These are phyloP conservation scores for Carcharodon carcharias DNA, from an alignment of 2,797 vertebrate genomes.

Conservation along the genomic window DNA sequence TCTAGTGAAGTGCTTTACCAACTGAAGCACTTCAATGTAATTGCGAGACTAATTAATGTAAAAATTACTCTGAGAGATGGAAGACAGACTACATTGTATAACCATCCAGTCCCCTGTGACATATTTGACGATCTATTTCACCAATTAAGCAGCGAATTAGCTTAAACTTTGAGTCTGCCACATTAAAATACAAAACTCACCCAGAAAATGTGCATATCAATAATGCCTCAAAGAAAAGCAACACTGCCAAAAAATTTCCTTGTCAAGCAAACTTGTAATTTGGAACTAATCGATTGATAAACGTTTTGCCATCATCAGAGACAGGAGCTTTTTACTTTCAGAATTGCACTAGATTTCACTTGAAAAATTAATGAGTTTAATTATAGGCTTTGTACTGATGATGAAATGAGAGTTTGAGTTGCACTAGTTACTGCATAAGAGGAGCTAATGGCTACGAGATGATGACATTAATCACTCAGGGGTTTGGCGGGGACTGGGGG, in stretches of 20 bases:
- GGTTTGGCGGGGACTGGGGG: constrained; percentile 16
- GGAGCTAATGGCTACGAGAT: not conserved
- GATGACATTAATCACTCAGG: constrained; percentile 33
- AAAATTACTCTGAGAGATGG: not conserved
- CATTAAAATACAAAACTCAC: not conserved
- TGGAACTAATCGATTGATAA: constrained; percentile 14
- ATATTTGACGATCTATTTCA: constrained; percentile 9
- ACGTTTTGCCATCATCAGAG: not conserved
- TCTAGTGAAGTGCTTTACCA: not conserved
- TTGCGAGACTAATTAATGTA: not conserved
- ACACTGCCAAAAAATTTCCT: not conserved
- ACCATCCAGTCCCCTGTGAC: not conserved
- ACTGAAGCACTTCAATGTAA: not conserved
- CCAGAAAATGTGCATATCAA: not conserved
- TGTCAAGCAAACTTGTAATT: constrained; percentile 29
- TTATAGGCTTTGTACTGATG: not conserved
- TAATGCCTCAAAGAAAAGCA: not conserved
- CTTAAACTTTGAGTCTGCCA: not conserved
- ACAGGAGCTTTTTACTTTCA: not conserved
- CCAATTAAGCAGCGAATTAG: constrained; percentile 1
- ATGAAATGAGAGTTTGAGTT: not conserved
- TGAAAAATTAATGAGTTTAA: constrained; percentile 38
- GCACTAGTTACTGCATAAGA: not conserved
- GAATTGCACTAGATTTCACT: not conserved
- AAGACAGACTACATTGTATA: not conserved